A percentile compares a stretch with the other conserved stretches of the same genome.
phyloP scores from a whole-genome alignment of 2,888 invertebrate species.

The Drosophila robusta region DNA sequence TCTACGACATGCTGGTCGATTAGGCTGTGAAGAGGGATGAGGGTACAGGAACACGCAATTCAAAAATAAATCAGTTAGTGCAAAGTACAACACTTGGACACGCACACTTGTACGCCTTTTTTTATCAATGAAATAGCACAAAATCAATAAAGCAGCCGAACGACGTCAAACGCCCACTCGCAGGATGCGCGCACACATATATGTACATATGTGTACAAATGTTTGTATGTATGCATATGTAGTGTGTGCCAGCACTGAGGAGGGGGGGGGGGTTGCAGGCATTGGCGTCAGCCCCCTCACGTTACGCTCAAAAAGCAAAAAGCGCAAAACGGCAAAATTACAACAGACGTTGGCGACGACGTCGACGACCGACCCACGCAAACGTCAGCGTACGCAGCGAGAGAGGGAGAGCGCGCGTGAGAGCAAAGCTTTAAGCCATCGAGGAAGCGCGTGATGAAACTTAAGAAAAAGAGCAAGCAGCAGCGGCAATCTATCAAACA shows the following conservation, averaged over 20 bases:
- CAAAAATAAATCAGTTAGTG: conserved; percentile 11
- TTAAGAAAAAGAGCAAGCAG: conserved; percentile 36
- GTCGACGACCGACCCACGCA: conserved; percentile 52
- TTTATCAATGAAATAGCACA: conserved; percentile 54
- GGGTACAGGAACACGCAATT: conserved; percentile 10
- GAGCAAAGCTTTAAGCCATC: conserved; percentile 40
- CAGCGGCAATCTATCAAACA: conserved; percentile 19
- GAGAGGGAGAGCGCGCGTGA: conserved; percentile 3
- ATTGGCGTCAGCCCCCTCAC: conserved; percentile 53
- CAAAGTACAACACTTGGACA: conserved; percentile 5
- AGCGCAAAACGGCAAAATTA: conserved; percentile 47
- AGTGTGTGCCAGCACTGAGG: background rate
- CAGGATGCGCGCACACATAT: conserved; percentile 45
- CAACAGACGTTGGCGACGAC: conserved; percentile 42
- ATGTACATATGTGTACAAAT: conserved; percentile 5
- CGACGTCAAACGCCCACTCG: conserved; percentile 43
- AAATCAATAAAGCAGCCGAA: conserved; percentile 52
- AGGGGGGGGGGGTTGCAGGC: conserved; percentile 22
- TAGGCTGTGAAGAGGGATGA: conserved; percentile 21
- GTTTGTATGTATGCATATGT: conserved; percentile 13
- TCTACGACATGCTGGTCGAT: conserved; percentile 67
- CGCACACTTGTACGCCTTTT: background rate
- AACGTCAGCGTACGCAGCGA: conserved; percentile 31
- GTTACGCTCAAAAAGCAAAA: conserved; percentile 42
- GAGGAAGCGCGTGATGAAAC: conserved; percentile 52